Base-by-base conservation (phyloP, 2,888 invertebrate genomes). In the Dynastes grantii region DNA sequence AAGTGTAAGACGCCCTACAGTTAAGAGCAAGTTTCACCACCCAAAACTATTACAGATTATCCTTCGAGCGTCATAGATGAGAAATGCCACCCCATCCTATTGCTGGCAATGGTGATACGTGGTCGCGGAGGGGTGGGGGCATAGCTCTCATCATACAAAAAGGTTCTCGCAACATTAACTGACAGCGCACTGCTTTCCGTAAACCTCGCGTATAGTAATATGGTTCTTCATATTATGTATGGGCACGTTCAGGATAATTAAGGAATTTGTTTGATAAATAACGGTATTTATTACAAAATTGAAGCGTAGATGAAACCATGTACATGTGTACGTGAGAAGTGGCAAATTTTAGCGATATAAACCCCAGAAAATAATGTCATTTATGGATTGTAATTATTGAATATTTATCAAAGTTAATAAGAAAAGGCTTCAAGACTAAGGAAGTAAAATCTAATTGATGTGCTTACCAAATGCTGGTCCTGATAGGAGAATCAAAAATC, bases 251-350 rank as follows among this genome's bases (percentile, higher is more conserved):
- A 29, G 53, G 51, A 68, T 68, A 68, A 68, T 68, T 68, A 68
- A 40, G 68, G 68, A 68, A 68, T 68, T 68, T 51, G 27, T 68
- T 51, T 68, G 68, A 68, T 68, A 68, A 68, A 68, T 68, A 27
- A 51, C n/a, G 68, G 11, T 27, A 53, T 68, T 68, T 68, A 13
- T 51, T 51, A 68, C 13, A 13, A 51, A 51, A 68, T 68, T 51
- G 68, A 51, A 29, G 29, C 68, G 68, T 49, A n/a, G 32, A 63
- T 45, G 45, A 45, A 6, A 37, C n/a, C 9, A n/a, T 11, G 9
- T 55, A 5, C 55, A n/a, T 55, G 5, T n/a, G 4, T 55, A 55
- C 5, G 16, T 55, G 16, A 13, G n/a, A 55, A n/a, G 16, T 55
- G 55, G 55, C 2, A 55, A n/a, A 37, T 3, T 55, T 55, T n/a